Conservation (phyloP, 2,888 invertebrate genomes). For the Chaetogeoica ovagalla region DNA sequence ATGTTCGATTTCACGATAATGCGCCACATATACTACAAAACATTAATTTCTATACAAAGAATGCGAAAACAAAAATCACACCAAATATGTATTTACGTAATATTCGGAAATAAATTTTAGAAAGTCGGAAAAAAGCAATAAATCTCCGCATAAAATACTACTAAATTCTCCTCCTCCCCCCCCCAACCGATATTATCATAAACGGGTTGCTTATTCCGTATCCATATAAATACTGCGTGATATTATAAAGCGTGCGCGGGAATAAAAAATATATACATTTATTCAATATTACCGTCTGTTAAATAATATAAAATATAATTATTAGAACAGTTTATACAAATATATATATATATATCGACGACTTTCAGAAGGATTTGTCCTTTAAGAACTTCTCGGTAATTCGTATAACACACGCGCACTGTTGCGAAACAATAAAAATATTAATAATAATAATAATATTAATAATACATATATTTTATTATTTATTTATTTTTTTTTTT, state of each 20-base stretch:
- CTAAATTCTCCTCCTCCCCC: background rate
- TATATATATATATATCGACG: background rate
- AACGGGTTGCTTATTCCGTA: background rate
- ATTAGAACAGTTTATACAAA: background rate
- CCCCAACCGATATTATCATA: background rate
- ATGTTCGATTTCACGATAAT: too few species aligned
- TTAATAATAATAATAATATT: too few species aligned
- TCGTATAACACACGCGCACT: too few species aligned
- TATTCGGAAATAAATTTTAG: background rate
- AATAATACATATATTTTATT: too few species aligned
- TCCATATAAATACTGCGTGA: background rate
- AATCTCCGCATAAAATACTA: background rate
- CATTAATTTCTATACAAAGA: too few species aligned
- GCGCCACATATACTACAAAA: too few species aligned
- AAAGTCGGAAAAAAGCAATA: constrained; percentile 17
- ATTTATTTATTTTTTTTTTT: too few species aligned
- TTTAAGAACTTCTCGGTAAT: background rate
- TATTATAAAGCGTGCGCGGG: too few species aligned
- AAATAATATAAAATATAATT: constrained; percentile 14
- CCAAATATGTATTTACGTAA: too few species aligned
- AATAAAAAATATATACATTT: too few species aligned
- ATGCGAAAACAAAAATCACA: too few species aligned
- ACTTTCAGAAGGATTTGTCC: constrained; percentile 24
- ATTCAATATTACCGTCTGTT: background rate
- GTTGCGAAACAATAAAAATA: too few species aligned